Base-by-base conservation (phyloP, 2,113 vertebrate genomes). In the Callaeas wilsoni region DNA sequence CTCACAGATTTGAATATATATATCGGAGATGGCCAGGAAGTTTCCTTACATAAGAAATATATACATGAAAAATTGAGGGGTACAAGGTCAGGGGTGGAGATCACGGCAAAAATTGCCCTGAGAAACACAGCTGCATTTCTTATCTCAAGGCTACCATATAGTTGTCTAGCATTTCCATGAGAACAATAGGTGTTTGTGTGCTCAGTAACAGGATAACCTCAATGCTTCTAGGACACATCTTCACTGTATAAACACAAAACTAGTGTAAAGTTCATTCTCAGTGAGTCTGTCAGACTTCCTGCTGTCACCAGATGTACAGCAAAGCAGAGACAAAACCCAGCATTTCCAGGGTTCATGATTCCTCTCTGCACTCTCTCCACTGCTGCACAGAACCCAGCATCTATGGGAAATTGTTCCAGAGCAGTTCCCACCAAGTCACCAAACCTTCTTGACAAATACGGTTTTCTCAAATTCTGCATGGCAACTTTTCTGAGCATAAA, bases 41-140 rank as follows among this genome's bases (percentile, higher is more conserved):
- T 2, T 74, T 74, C 27, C 79, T 74, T 41, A 81, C 37, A 13
- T 57, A 44, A 56, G 27, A 92, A 82, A 82, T 21, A 90, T 3
- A 30, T 6, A 27, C 4, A 60, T 57, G 27, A 74, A 92, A 59
- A 74, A 35, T 5, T 60, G 25, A 33, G 14, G 33, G 16, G 6
- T 20, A 12, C 0, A 0, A 57, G 22, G 7, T 7, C 22, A 3
- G 12, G 13, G 29, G 3, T n/a, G 13, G 29, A 75, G 35, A 57
- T 49, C 42, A 56, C 18, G 41, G 11, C 12, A 94, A 50, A 78
- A 82, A 42, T 13, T 44, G 56, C 41, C 18, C 39, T 27, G 42
- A 88, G 52, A 82, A 96, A 71, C 19, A 53, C n/a, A 78, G 42
- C 60, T 84, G n/a, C 22, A 70, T 53, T 19, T 82, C 50, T 64